Conservation (phyloP, 2,888 invertebrate genomes). For the Malacosoma neustria region DNA sequence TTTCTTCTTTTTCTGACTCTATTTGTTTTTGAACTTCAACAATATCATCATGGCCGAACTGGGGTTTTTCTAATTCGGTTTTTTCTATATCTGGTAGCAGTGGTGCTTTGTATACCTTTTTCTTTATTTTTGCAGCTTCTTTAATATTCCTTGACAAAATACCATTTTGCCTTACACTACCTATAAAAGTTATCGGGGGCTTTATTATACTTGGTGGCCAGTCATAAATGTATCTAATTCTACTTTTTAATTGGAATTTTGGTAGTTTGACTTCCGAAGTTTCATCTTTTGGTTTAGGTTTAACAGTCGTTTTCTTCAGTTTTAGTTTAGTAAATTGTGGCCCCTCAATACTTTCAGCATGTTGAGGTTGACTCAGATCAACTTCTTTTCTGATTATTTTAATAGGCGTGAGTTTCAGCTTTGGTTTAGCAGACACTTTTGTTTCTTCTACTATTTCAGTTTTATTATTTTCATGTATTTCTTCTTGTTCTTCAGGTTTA, state of each 20-base stretch:
- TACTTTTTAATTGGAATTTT: slow-evolving; percentile 82
- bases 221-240: slow-evolving; percentile 75
- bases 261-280: slow-evolving; percentile 64
- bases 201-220: slow-evolving; percentile 76
- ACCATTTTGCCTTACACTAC: slow-evolving; percentile 76
- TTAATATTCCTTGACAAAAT: slow-evolving; percentile 81
- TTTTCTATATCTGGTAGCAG: slow-evolving; percentile 72
- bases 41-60: slow-evolving; percentile 68
- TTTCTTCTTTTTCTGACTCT: slow-evolving; percentile 15
- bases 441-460: background rate
- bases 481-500: background rate
- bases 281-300: slow-evolving; percentile 67
- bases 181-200: slow-evolving; percentile 67
- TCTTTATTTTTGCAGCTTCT: slow-evolving; percentile 79
- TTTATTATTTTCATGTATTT: background rate
- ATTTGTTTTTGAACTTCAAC: slow-evolving; percentile 38
- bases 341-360: slow-evolving; percentile 74
- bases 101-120: slow-evolving; percentile 72
- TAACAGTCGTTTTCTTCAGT: slow-evolving; percentile 75
- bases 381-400: slow-evolving; percentile 78
- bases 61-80: slow-evolving; percentile 72
- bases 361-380: slow-evolving; percentile 77
- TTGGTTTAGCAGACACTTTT: slow-evolving; percentile 21
- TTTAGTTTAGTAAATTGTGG: slow-evolving; percentile 81
- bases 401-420: slow-evolving; percentile 59